A percentile compares a stretch with the other conserved stretches of the same genome.
phyloP scores from a whole-genome alignment of 1,140 invertebrate genomes.

The Euura saliciscinereae region DNA sequence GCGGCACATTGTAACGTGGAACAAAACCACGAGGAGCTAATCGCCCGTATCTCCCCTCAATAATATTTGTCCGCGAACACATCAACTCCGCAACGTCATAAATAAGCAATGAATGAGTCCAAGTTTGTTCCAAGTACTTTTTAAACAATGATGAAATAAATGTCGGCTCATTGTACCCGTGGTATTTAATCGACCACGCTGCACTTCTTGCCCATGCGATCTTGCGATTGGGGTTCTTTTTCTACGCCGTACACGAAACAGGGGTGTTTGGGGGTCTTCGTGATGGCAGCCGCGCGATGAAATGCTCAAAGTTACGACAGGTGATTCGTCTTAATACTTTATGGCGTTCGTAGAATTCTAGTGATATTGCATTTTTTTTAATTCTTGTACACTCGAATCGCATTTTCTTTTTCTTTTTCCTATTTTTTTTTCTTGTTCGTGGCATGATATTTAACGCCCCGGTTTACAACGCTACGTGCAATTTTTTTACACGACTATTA shows the following conservation, averaged over 20 bases:
- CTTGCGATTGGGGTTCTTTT: not conserved
- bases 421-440: not conserved
- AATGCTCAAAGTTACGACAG: conserved; percentile 2
- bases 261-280: not conserved
- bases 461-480: not conserved
- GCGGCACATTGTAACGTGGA: no score
- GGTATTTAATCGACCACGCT: no score
- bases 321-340: not conserved
- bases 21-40: no score
- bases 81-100: no score
- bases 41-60: no score
- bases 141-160: no score
- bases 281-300: not conserved
- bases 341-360: not conserved
- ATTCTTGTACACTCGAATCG: not conserved
- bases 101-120: no score
- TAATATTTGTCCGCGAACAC: no score
- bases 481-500: no score
- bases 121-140: no score
- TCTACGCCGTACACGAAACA: not conserved
- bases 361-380: not conserved
- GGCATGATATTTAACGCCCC: not conserved
- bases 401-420: not conserved
- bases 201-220: not conserved
- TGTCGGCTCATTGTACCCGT: no score